Base-by-base conservation (phyloP, 2,113 vertebrate species). In the Sinocyclocheilus maitianheensis region DNA sequence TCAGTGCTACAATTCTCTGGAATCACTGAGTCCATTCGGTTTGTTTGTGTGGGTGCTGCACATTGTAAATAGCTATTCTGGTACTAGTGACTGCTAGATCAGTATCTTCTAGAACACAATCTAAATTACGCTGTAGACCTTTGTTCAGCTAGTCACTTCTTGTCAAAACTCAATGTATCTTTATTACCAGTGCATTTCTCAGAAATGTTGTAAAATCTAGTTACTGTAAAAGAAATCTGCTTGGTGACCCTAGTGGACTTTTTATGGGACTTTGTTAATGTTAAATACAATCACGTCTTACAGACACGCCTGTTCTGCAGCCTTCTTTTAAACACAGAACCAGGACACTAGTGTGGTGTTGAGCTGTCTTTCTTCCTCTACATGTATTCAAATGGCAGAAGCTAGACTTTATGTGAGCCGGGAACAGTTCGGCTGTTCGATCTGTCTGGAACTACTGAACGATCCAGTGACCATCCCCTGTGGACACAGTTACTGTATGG, bases 261-360 rank as follows among this genome's bases (percentile, higher is more conserved):
- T 74, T 43, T 22, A 74, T 74, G 18, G 37, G 71, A 74, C 20
- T 74, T 43, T 74, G 71, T 74, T 74, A 74, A 74, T 74, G 20
- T 43, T 43, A 74, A 74, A 74, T 40, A 74, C 4, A 12, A 20
- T 43, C 37, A 74, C 0, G 0, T 43, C 10, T n/a, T 74, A 12
- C 37, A 43, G 20, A n/a, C 37, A 74, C 3, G 22, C 71, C 71
- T 5, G 37, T 43, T 72, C 37, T 20, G 69, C 18, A n/a, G 55
- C 55, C 69, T 18, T 37, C 65, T 37, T 30, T 34, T 69, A 10
- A 69, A 69, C 69, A 72, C 16, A 40, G 37, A 74, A 43, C 37
- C 37, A 74, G 37, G 69, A 72, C 22, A 72, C 69, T 22, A 74
- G 34, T 74, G 71, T 43, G 71, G 10, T 43, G 34, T 72, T 10